Base-by-base conservation (phyloP, 2,797 vertebrate genomes). In the Mormyrops attenuatus region DNA sequence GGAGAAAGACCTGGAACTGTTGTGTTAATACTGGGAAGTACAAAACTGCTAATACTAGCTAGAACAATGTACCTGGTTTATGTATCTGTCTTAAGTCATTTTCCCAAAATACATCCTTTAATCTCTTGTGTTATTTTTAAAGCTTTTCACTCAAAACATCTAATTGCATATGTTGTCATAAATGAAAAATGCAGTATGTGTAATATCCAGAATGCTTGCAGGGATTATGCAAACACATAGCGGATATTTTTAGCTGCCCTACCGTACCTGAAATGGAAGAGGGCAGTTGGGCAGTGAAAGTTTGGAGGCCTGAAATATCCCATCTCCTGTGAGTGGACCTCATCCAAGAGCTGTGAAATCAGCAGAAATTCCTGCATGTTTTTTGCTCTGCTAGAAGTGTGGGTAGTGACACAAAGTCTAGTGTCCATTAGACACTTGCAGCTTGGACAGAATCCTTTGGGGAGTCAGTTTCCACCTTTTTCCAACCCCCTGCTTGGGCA, bases 121-220 rank as follows among this genome's bases (percentile, higher is more conserved):
- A 44, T 89, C 88, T 5, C 89, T 13, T 53, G 50, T 26, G 66
- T 44, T 52, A 87, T 90, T 84, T 91, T 91, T 57, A 90, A 88
- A 63, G 89, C 89, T 88, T 89, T 90, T 90, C 89, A 55, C 82
- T 86, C 69, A 85, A 52, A n/a, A 85, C 85, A 63, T 87, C 73
- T 89, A 90, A 91, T 91, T 89, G 20, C 44, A 47, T 60, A 73
- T 92, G 92, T 90, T 90, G 63, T 89, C 90, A 92, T 89, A 49
- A 90, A 88, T 50, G 63, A 44, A 86, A 90, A 92, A 92, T 92
- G 90, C 89, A 91, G 87, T 88, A 90, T 90, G 89, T 89, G 88
- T 88, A 92, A 92, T 93, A 90, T 84, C 87, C 91, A 60, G 49
- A 90, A 92, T 93, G 89, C 90, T 92, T 92, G 60, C 90, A 53